Evolutionary conservation across 2,113 vertebrate genomes (phyloP), one percentile per base, ranked within the genome.

Genomic region (Camelus dromedarius): DNA sequence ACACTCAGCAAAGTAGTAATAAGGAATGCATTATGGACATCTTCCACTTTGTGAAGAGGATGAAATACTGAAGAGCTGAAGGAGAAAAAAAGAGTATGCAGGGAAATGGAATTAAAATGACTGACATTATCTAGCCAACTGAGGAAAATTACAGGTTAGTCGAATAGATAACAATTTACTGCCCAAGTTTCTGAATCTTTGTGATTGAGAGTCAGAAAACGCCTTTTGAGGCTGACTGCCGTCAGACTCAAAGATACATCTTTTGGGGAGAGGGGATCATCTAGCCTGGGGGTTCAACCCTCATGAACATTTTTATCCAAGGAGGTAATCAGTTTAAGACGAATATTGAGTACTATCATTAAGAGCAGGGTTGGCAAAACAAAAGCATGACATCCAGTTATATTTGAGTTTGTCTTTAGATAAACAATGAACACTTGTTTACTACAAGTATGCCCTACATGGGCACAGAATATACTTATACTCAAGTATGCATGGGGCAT

Each of bases 121-220:
- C n/a, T 14, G 89, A 38, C 20, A 52, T 58, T 69, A 26, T 2
- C 9, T n/a, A 79, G 46, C 81, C 94, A 95, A 83, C 1, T 91
- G 79, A 96, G 92, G 95, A 90, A 98, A 98, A 97, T 76, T 83
- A 89, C 38, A 67, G 90, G 58, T 35, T 96, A 96, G 96, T 98
- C 97, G 97, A 90, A 98, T 95, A 93, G 96, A 96, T 62, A 85
- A 95, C 15, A 5, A 96, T 98, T 20, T 77, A 87, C 75, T 93
- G 80, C 50, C 5, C 0, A 82, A 67, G 56, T 75, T 91, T 81
- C 95, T 58, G 82, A 88, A 24, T 90, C 76, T 91, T 64, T 79
- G 26, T 85, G 84, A 70, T 12, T 56, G 58, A 94, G 72, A 94
- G 77, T 93, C 81, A 89, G 89, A 94, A 91, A 88, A 85, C 73